Evolutionary conservation across 1,140 invertebrate genomes (phyloP), one percentile per base, ranked within the genome.

Genomic region (Diorhabda sublineata): DNA sequence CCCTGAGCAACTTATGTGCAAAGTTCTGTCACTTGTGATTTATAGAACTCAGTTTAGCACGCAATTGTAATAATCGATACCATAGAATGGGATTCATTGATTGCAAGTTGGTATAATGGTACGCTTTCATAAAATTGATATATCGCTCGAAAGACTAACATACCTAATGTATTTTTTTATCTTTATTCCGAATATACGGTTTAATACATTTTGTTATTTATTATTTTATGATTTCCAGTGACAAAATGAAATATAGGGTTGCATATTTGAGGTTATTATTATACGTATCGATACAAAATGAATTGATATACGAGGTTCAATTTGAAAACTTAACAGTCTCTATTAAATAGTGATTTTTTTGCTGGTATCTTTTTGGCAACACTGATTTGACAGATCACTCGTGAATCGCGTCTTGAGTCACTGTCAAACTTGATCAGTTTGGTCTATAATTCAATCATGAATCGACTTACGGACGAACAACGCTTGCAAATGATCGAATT

Each of bases 61-160:
- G 61, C 61, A 62, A 62, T 62, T 62, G 61, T 62, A 62, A 47
- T 62, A 62, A 62, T 44, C 61, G 61, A 62, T 62, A 44, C 61
- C 8, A 62, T 62, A 44, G 61, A 44, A 62, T 44, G 61, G 26
- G 44, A 62, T 62, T 62, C 44, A 62, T 62, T 62, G 61, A 62
- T 62, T 62, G 61, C 61, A 45, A 62, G 61, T 11, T 44, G 61
- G 42, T 52, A 52, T 62, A 62, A 62, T 62, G 61, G 61, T 62
- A 62, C 8, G 61, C 44, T 62, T 62, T 62, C 5, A 42, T 62
- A 44, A 62, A 44, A 44, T 62, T 62, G 61, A 62, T 62, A 44
- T 44, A 62, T 62, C 45, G 43, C 47, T 52, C 47, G 6, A 52
- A 52, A 52, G 47, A 52, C 47, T 52, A 52, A 52, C 47, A 52